Evolutionary conservation across 2,797 vertebrate species (phyloP).

Genomic region (Moxostoma hubbsi): DNA sequence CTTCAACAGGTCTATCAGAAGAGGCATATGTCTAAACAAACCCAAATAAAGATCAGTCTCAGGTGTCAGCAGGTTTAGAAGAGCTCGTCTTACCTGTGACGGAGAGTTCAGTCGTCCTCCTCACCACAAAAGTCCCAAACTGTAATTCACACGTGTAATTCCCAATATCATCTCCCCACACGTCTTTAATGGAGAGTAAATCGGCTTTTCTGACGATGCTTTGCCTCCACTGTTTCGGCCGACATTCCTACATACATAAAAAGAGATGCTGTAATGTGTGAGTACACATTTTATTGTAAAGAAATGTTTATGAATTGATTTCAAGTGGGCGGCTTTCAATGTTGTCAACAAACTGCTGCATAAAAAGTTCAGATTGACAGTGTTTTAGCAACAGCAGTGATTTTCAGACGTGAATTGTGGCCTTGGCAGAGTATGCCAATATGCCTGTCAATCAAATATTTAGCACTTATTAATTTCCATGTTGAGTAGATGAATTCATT

Average conservation of each 20-base stretch:
- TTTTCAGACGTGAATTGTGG: conserved; percentile 23
- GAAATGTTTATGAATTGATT: conserved; percentile 28
- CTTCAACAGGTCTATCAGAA: no score
- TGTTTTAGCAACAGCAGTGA: conserved; percentile 44
- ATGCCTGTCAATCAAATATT: conserved; percentile 26
- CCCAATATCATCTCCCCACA: conserved; percentile 97
- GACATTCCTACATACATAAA: conserved; percentile 85
- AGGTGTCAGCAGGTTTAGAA: neutral
- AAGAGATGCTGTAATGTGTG: neutral
- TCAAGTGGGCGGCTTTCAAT: conserved; percentile 30
- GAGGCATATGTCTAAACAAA: no score
- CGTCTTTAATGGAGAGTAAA: conserved; percentile 89
- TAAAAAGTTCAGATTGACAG: conserved; percentile 11
- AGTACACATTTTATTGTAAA: conserved; percentile 4
- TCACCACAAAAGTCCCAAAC: conserved; percentile 92
- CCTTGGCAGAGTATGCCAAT: conserved; percentile 15
- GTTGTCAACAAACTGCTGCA: conserved; percentile 17
- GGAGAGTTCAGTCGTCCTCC: conserved; percentile 94
- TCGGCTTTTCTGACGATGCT: conserved; percentile 89
- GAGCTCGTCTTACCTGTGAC: conserved; percentile 87
- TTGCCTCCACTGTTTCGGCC: conserved; percentile 89
- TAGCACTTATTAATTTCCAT: conserved; percentile 24
- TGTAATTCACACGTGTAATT: conserved; percentile 98
- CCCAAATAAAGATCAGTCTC: no score
- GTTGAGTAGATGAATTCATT: conserved; percentile 39